A percentile compares a stretch with the other conserved stretches of the same genome.
Conservation (phyloP, 2,888 invertebrate species). For the Tromatobia lineatoria region DNA sequence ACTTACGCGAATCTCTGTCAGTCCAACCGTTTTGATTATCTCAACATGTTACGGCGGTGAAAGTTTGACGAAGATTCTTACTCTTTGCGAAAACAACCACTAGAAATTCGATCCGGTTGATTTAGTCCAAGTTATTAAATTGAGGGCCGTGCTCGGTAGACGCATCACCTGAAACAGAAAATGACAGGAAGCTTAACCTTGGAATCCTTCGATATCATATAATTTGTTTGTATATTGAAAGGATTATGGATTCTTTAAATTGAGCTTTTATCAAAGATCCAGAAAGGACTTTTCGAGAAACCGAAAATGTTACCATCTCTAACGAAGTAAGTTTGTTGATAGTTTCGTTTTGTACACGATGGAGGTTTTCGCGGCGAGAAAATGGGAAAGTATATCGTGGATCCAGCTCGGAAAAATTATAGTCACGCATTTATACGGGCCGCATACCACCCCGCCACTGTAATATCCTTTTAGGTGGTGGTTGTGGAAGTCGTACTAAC, state of each 20-base stretch:
- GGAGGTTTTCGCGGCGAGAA: not conserved
- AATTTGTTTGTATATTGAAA: not conserved
- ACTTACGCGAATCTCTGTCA: not conserved
- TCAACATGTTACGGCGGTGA: constrained; percentile 2
- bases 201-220: not conserved
- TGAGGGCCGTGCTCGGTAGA: constrained; percentile 58
- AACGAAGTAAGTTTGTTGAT: not conserved
- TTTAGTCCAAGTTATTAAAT: constrained; percentile 32
- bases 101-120: not conserved
- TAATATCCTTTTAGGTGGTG: constrained; percentile 18
- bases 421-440: constrained; percentile 28
- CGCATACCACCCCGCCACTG: constrained; percentile 4
- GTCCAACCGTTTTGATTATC: constrained; percentile 2
- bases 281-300: not conserved
- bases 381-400: constrained; percentile 6
- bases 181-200: constrained; percentile 4
- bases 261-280: not conserved
- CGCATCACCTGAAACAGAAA: constrained; percentile 78
- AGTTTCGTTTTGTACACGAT: not conserved
- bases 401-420: constrained; percentile 25
- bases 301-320: not conserved
- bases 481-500: constrained; percentile 40
- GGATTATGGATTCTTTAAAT: not conserved
- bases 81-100: constrained; percentile 20
- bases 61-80: not conserved